These are phyloP conservation scores for Clarias platycephalus DNA, from an alignment of 2,797 vertebrate genomes.

Conservation along the genomic window DNA sequence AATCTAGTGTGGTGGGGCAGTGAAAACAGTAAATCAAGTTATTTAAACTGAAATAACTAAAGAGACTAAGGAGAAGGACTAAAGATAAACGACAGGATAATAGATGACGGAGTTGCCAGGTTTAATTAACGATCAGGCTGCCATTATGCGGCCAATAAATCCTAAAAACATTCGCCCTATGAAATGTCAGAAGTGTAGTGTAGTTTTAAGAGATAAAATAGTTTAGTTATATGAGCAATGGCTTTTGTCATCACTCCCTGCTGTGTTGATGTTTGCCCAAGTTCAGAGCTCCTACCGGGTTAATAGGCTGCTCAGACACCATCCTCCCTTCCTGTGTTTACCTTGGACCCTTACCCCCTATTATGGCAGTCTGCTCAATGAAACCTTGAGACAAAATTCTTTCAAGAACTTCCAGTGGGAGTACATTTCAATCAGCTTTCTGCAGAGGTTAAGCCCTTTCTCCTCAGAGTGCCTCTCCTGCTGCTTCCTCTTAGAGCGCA, in stretches of 20 bases:
- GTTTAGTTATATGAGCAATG: conserved; percentile 9
- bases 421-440: conserved; percentile 37
- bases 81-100: neutral
- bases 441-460: conserved; percentile 42
- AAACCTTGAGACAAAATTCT: conserved; percentile 30
- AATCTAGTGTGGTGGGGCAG: neutral
- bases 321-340: conserved; percentile 37
- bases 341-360: conserved; percentile 35
- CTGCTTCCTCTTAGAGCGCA: conserved; percentile 37
- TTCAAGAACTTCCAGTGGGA: conserved; percentile 35
- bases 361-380: conserved; percentile 18
- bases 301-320: conserved; percentile 31
- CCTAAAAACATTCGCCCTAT: neutral
- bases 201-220: neutral
- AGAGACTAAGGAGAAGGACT: neutral
- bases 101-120: neutral
- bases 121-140: neutral
- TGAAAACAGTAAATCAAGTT: neutral
- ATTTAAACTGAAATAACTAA: neutral
- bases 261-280: conserved; percentile 32
- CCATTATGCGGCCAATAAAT: neutral
- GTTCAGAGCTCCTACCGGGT: conserved; percentile 32
- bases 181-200: neutral
- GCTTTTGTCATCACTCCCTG: conserved; percentile 27
- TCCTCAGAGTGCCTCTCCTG: conserved; percentile 38